phyloP scores from a whole-genome alignment of 2,797 vertebrate species.

The Onychomys torridus region DNA sequence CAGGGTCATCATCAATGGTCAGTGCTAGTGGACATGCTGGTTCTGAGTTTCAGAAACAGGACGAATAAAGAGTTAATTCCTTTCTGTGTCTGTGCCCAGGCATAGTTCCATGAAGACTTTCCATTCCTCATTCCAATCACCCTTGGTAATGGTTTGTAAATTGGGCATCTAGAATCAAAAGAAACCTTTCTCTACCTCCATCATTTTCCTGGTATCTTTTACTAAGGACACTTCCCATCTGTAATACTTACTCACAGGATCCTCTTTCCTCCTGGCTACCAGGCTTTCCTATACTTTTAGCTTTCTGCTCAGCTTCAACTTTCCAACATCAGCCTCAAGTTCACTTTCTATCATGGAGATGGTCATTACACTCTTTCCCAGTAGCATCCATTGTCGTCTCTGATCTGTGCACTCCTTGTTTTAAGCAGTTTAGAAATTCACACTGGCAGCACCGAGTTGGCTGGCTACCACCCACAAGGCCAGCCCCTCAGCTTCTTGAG shows the following conservation, averaged over 20 bases:
- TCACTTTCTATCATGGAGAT: neutral
- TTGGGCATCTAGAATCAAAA: neutral
- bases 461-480: fast-evolving
- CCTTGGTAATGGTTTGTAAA: neutral
- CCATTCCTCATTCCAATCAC: neutral
- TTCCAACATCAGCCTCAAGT: neutral
- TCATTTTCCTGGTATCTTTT: neutral
- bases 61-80: neutral
- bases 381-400: neutral
- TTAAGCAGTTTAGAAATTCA: neutral
- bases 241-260: neutral
- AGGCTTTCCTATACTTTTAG: neutral
- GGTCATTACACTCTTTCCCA: neutral
- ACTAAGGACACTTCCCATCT: neutral
- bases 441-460: neutral
- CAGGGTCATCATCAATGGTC: too few relatives aligned
- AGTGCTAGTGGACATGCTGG: neutral
- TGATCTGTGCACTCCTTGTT: neutral
- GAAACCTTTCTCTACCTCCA: neutral
- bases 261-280: neutral
- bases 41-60: neutral
- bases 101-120: neutral
- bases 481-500: neutral
- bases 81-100: neutral
- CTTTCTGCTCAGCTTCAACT: neutral